Conservation (phyloP, 2,113 vertebrate species). For the Craseonycteris thonglongyai region DNA sequence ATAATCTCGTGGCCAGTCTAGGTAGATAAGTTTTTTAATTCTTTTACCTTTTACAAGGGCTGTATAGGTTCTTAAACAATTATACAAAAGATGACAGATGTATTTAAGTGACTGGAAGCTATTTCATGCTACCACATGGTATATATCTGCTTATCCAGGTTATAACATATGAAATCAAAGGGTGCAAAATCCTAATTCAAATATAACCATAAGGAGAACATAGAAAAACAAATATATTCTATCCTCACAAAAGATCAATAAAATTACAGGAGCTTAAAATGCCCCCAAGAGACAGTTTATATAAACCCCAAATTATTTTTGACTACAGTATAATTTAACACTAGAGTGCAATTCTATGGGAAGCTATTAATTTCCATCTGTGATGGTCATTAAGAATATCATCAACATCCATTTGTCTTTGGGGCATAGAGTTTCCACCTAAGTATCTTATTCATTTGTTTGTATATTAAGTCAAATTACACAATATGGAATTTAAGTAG, state of each 20-base stretch:
- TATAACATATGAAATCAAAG: background rate
- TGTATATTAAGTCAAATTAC: background rate
- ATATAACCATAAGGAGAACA: background rate
- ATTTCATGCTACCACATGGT: background rate
- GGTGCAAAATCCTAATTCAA: background rate
- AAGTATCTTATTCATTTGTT: slow-evolving; percentile 15
- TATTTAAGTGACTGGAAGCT: background rate
- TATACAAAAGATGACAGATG: background rate
- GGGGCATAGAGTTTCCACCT: background rate
- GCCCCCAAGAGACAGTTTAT: background rate
- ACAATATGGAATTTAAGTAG: background rate
- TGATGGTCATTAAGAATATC: slow-evolving; percentile 28
- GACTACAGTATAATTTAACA: slow-evolving; percentile 12
- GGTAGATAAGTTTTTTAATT: background rate
- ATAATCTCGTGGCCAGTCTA: background rate
- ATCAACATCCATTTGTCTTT: background rate
- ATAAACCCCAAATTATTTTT: slow-evolving; percentile 15
- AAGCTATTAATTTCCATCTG: slow-evolving; percentile 51
- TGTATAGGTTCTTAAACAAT: background rate
- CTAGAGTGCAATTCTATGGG: background rate
- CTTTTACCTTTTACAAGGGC: background rate
- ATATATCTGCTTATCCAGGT: background rate
- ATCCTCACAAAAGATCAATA: slow-evolving; percentile 30
- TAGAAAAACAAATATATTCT: background rate
- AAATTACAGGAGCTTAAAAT: slow-evolving; percentile 25